phyloP scores from a whole-genome alignment of 2,797 vertebrate genomes.

The Chlorospingus semifuscus region DNA sequence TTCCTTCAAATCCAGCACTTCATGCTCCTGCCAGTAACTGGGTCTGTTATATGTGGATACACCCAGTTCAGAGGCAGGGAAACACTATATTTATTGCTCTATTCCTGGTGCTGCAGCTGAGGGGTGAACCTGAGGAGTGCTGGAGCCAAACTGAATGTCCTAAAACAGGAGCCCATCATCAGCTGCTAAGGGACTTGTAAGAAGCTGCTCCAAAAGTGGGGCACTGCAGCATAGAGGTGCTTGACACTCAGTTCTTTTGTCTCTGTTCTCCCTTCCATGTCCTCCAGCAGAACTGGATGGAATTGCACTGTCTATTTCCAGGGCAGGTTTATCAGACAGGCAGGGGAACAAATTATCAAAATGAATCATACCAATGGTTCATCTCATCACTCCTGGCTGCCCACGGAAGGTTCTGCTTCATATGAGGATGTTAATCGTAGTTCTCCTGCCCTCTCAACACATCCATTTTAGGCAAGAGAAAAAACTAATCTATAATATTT shows the following conservation, averaged over 20 bases:
- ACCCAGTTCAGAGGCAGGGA: neutral
- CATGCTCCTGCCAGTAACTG: neutral
- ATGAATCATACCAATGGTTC: neutral
- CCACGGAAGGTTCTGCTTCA: neutral
- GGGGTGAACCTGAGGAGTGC: neutral
- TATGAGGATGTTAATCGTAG: neutral
- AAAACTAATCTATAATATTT: neutral
- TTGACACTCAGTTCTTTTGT: neutral
- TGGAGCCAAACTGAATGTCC: neutral
- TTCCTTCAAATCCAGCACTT: neutral
- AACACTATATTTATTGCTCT: neutral
- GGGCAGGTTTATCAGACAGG: neutral
- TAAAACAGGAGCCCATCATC: neutral
- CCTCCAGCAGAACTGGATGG: neutral
- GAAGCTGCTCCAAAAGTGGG: neutral
- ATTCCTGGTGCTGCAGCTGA: neutral
- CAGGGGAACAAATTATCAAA: neutral
- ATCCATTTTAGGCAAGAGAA: neutral
- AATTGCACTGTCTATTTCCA: neutral
- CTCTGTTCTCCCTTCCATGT: neutral
- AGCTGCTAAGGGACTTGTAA: neutral
- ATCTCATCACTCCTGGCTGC: neutral
- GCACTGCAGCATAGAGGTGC: fast-evolving
- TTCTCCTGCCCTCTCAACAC: neutral
- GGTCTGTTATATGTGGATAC: neutral